Conservation (phyloP, 2,797 vertebrate genomes). For the Clarias laeviceps region DNA sequence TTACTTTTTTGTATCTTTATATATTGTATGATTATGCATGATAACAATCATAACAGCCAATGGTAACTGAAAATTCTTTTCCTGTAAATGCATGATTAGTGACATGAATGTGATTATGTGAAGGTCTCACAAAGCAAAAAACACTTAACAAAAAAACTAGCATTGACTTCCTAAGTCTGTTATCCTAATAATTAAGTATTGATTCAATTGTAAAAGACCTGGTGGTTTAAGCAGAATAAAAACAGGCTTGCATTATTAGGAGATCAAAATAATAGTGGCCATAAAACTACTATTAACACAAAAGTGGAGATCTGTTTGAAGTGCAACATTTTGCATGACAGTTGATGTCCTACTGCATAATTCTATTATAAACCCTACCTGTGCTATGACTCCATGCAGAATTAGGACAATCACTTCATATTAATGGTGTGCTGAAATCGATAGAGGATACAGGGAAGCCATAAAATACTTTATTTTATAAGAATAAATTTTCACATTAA, state of each 20-base stretch:
- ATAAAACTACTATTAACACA: conserved; percentile 15
- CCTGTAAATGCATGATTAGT: conserved; percentile 48
- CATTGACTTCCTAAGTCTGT: conserved; percentile 43
- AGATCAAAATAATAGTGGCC: conserved; percentile 32
- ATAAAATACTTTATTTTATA: not conserved
- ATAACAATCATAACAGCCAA: conserved; percentile 7
- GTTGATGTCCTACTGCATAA: conserved; percentile 12
- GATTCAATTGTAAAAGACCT: conserved; percentile 49
- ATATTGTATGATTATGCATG: no score
- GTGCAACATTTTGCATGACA: conserved; percentile 31
- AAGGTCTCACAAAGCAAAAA: conserved; percentile 47
- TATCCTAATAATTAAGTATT: conserved; percentile 58
- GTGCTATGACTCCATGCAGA: not conserved
- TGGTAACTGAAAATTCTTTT: not conserved
- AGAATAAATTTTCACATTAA: not conserved
- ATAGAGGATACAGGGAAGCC: not conserved
- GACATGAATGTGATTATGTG: conserved; percentile 55
- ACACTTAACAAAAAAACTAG: conserved; percentile 39
- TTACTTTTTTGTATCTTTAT: not conserved
- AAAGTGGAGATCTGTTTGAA: conserved; percentile 25
- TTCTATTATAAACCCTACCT: not conserved
- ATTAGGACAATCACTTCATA: not conserved
- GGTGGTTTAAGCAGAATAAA: conserved; percentile 38
- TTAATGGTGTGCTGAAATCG: not conserved
- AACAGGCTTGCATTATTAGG: conserved; percentile 45